A percentile compares a stretch with the other conserved stretches of the same genome.
These are phyloP conservation scores for Thereva unica DNA, from an alignment of 2,888 invertebrate genomes.

Conservation along the genomic window DNA sequence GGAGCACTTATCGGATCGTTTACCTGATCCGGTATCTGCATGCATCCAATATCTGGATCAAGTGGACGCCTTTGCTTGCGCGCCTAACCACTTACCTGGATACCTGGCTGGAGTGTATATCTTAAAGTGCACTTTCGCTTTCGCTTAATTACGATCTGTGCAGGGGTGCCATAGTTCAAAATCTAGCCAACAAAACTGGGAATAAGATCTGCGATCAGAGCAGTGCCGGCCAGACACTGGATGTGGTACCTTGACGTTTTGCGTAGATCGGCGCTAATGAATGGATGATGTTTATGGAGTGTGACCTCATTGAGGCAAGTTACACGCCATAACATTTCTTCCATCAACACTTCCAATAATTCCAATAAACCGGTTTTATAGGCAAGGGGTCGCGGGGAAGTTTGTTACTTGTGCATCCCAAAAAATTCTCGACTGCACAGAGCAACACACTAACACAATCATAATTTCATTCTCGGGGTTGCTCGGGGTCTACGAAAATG, in stretches of 20 bases:
- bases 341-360: too few relatives aligned
- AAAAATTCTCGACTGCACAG: too few relatives aligned
- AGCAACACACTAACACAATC: too few relatives aligned
- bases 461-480: too few relatives aligned
- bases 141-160: constrained; percentile 7
- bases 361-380: too few relatives aligned
- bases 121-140: constrained; percentile 20
- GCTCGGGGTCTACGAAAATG: too few relatives aligned
- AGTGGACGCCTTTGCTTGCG: constrained; percentile 5
- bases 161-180: constrained; percentile 1
- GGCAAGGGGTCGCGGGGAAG: too few relatives aligned
- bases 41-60: neutral
- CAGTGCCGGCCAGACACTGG: constrained; percentile 15
- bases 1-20: neutral
- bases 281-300: constrained; percentile 16
- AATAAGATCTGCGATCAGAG: neutral
- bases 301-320: too few relatives aligned
- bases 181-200: neutral
- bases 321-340: too few relatives aligned
- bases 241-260: constrained; percentile 8
- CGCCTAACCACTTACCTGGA: neutral
- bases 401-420: too few relatives aligned
- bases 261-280: constrained; percentile 17
- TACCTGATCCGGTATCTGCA: neutral
- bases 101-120: neutral